These are phyloP conservation scores for Tolypeutes matacus DNA, from an alignment of 2,797 vertebrate species.

Conservation along the genomic window DNA sequence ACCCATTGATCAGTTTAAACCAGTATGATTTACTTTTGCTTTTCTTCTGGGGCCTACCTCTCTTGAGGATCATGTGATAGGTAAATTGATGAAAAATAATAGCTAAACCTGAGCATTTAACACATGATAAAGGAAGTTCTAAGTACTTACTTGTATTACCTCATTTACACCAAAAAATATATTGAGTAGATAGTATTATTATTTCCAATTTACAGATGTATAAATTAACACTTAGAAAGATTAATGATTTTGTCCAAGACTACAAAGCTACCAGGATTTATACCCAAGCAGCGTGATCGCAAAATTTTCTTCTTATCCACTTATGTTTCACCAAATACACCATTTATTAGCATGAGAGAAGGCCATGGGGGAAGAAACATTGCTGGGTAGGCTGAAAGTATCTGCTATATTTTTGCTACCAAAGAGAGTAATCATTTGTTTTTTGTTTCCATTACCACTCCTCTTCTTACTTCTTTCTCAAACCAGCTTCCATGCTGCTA, in stretches of 20 bases:
- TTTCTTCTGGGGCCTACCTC: not conserved
- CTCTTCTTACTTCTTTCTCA: not conserved
- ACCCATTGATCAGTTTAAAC: not conserved
- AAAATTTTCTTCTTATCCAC: not conserved
- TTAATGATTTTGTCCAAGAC: not conserved
- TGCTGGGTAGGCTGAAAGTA: not conserved
- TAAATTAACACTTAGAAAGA: not conserved
- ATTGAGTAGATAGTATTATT: not conserved
- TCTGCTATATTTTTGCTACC: not conserved
- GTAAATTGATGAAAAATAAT: not conserved
- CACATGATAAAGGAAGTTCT: not conserved
- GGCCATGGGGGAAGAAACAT: not conserved
- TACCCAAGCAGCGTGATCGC: not conserved
- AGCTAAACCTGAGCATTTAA: not conserved
- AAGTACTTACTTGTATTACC: not conserved
- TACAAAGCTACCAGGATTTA: not conserved
- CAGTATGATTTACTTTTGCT: not conserved
- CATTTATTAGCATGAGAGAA: not conserved
- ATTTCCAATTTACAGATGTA: not conserved
- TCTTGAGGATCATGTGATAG: not conserved
- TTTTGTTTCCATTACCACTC: not conserved
- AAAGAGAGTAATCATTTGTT: no score
- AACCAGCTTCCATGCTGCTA: not conserved
- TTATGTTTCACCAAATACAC: not conserved
- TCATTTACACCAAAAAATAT: not conserved